Evolutionary conservation across 1,140 invertebrate species (phyloP), one percentile per base, ranked within the genome.

Genomic region (Drosophila malerkotliana): DNA sequence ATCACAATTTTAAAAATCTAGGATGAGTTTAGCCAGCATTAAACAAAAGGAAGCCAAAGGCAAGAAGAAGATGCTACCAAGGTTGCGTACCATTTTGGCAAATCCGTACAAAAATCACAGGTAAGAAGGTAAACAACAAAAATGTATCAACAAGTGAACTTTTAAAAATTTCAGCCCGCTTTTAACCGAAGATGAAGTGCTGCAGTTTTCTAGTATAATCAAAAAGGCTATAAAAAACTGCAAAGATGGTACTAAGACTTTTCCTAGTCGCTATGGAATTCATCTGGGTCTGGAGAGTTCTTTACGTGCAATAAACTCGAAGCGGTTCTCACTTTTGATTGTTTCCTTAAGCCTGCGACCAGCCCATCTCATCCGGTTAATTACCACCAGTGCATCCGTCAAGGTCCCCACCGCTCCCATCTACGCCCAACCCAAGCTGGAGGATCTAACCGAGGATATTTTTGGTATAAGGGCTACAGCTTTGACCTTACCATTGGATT

Each of bases 91-190:
- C 6, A 18, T 88, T 9, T 15, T 88, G 45, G 83, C 79, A 2
- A 82, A 88, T 74, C 83, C 83, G 2, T 88, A 88, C 56, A 88
- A 88, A 48, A 62, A 83, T 2, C 68, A 88, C 53, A 62, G 80
- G 80, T 12, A 2, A 0, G 2, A 7, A 1, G 18, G 0, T 28
- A 8, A 14, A 4, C 1, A 12, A 10, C 0, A 30, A 56, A 47
- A 30, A 0, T 34, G 28, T 12, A 12, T 21, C 30, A 63, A 12
- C 34, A 53, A 30, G 34, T 48, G 0, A 41, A 21, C n/a, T 1
- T 12, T 7, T 75, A 14, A n/a, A 2, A 53, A 1, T 68, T 69
- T 10, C 41, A 85, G 79, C 39, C 84, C 84, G 24, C 56, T 89
- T 30, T 55, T 88, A 3, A n/a, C 47, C 0, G 68, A 84, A 3